Conservation (phyloP, 2,888 invertebrate species). For the Rhimphoctona megacephalus region DNA sequence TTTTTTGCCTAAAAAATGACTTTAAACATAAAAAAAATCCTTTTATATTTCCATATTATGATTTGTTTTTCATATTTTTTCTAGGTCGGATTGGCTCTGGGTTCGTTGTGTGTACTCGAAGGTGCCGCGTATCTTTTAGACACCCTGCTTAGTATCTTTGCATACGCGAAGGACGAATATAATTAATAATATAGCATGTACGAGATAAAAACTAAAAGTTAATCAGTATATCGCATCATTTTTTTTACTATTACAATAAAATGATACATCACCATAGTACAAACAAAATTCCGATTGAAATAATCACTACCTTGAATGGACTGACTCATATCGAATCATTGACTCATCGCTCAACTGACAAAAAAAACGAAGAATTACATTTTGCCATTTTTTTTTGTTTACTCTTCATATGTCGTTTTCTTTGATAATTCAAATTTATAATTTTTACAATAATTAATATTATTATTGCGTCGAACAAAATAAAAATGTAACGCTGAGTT, state of each 20-base stretch:
- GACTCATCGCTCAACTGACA: conserved; percentile 49
- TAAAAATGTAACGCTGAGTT: conserved; percentile 29
- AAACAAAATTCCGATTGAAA: conserved; percentile 57
- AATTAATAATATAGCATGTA: conserved; percentile 65
- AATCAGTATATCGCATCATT: conserved; percentile 44
- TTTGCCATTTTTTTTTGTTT: conserved; percentile 22
- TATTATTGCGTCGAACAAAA: not conserved
- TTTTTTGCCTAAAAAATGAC: conserved; percentile 1
- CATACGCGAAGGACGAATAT: conserved; percentile 89
- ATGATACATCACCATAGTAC: conserved; percentile 49
- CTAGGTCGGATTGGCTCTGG: conserved; percentile 92
- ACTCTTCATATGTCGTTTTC: conserved; percentile 10
- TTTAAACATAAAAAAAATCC: not conserved
- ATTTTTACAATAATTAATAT: conserved; percentile 31
- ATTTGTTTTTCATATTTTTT: conserved; percentile 69
- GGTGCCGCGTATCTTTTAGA: conserved; percentile 93
- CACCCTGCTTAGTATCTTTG: conserved; percentile 91
- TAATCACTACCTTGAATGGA: conserved; percentile 50
- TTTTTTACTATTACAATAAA: conserved; percentile 28
- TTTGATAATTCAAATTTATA: conserved; percentile 56
- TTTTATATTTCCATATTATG: not conserved
- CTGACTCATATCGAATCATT: conserved; percentile 64
- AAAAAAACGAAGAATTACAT: conserved; percentile 28
- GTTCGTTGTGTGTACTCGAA: conserved; percentile 91
- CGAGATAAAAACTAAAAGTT: not conserved